These are phyloP conservation scores for Lathronympha strigana DNA, from an alignment of 2,888 invertebrate genomes.

Conservation along the genomic window DNA sequence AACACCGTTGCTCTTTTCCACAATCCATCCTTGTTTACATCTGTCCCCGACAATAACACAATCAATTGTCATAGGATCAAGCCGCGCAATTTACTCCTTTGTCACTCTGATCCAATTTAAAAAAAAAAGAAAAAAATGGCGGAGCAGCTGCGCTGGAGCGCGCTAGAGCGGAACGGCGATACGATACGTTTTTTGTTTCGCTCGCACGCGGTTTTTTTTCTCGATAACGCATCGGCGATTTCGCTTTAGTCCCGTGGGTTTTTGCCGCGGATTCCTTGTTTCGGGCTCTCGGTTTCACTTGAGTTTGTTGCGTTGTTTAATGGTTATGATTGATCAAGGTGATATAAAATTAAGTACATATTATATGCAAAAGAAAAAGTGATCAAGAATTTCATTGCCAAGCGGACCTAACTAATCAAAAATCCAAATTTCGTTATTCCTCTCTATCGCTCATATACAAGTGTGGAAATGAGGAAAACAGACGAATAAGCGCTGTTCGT, in stretches of 20 bases:
- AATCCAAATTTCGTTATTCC: too few relatives aligned
- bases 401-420: too few relatives aligned
- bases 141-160: conserved; percentile 78
- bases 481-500: too few relatives aligned
- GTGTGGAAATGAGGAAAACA: too few relatives aligned
- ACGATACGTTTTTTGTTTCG: conserved; percentile 80
- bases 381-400: too few relatives aligned
- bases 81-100: conserved; percentile 81
- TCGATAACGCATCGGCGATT: conserved; percentile 80
- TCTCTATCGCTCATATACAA: too few relatives aligned
- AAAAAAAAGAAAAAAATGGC: conserved; percentile 78
- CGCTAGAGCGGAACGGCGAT: conserved; percentile 82
- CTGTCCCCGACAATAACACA: conserved; percentile 74
- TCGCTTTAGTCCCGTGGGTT: conserved; percentile 80
- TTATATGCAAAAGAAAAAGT: too few relatives aligned
- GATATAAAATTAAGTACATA: too few relatives aligned
- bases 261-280: conserved; percentile 78
- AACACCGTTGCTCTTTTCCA: conserved; percentile 51
- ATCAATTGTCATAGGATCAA: conserved; percentile 79
- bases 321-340: conserved; percentile 5
- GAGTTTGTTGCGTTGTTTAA: conserved; percentile 14
- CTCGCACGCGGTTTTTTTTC: conserved; percentile 81
- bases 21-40: conserved; percentile 77
- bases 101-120: conserved; percentile 81
- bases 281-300: conserved; percentile 59